Percentiles rank a stretch among this genome's conserved stretches.
Evolutionary conservation across 2,797 vertebrate genomes (phyloP).

Genomic region (Sebastes wilsoni): DNA sequence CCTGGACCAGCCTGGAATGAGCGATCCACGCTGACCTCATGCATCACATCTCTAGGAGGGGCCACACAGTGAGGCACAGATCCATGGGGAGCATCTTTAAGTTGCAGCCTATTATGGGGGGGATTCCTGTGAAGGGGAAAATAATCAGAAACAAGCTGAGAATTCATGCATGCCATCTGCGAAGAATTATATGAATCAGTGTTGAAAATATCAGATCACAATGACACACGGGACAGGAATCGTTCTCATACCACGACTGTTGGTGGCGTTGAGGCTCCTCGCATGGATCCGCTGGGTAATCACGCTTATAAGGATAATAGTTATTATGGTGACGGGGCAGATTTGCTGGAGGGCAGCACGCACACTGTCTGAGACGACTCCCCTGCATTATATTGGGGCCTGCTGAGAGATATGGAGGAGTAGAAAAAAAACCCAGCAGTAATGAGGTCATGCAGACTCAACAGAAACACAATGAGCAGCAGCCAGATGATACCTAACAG

Average conservation of each 20-base stretch:
- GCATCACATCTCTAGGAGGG: constrained; percentile 55
- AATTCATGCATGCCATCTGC: background rate
- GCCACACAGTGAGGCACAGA: background rate
- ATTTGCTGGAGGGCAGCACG: constrained; percentile 16
- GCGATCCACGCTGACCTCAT: constrained; percentile 53
- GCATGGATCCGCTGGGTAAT: background rate
- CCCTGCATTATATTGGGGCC: background rate
- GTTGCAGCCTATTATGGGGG: background rate
- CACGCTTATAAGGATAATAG: background rate
- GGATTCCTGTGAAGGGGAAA: constrained; percentile 15
- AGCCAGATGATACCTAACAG: background rate
- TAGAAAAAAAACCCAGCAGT: background rate
- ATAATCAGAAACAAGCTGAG: background rate
- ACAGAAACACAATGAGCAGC: background rate
- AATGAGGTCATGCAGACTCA: constrained; percentile 19
- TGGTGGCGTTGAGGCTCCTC: constrained; percentile 1
- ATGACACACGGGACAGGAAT: background rate
- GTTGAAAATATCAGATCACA: background rate
- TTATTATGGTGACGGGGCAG: background rate
- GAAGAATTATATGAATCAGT: background rate
- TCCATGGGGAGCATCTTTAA: background rate
- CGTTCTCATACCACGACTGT: constrained; percentile 16
- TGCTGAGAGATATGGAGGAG: constrained; percentile 25
- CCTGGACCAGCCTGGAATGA: constrained; percentile 36
- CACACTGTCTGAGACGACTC: background rate